Percentiles rank a stretch among this genome's conserved stretches.
Conservation (phyloP, 1,140 invertebrate genomes). For the Diploscapter pachys region DNA sequence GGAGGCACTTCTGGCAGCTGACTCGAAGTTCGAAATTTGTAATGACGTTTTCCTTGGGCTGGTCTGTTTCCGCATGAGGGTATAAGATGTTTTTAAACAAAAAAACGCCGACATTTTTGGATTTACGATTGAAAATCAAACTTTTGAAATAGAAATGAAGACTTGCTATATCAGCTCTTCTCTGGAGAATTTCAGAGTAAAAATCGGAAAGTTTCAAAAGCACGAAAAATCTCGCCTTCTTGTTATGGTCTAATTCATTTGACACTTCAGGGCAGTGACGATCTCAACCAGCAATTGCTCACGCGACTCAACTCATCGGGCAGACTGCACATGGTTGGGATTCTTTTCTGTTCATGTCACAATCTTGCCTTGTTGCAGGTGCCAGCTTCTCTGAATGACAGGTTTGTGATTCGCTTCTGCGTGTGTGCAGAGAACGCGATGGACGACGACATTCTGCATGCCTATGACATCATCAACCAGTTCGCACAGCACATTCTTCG, state of each 20-base stretch:
- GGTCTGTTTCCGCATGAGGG: slow-evolving; percentile 83
- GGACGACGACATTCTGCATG: slow-evolving; percentile 50
- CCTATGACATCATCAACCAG: slow-evolving; percentile 57
- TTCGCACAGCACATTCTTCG: slow-evolving; percentile 37
- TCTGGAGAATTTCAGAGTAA: too few species aligned
- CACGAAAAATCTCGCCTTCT: too few species aligned
- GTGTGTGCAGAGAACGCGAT: slow-evolving; percentile 83
- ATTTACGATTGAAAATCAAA: too few species aligned
- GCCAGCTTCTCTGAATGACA: slow-evolving; percentile 53
- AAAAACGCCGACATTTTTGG: not conserved
- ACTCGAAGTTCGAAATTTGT: slow-evolving; percentile 86
- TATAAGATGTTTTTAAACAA: slow-evolving; percentile 60
- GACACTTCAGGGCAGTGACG: slow-evolving; percentile 71
- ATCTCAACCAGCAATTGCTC: slow-evolving; percentile 86
- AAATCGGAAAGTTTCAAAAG: too few species aligned
- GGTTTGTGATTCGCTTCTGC: slow-evolving; percentile 79
- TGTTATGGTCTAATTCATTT: too few species aligned
- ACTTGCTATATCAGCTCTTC: too few species aligned
- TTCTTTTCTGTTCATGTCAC: slow-evolving; percentile 62
- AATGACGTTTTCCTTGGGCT: slow-evolving; percentile 89
- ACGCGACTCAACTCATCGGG: slow-evolving; percentile 91
- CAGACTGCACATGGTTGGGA: slow-evolving; percentile 88
- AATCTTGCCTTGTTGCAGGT: slow-evolving; percentile 15
- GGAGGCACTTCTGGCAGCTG: slow-evolving; percentile 76
- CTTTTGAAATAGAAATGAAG: too few species aligned